Conservation (phyloP, 1,140 invertebrate species). For the Amphibalanus amphitrite region DNA sequence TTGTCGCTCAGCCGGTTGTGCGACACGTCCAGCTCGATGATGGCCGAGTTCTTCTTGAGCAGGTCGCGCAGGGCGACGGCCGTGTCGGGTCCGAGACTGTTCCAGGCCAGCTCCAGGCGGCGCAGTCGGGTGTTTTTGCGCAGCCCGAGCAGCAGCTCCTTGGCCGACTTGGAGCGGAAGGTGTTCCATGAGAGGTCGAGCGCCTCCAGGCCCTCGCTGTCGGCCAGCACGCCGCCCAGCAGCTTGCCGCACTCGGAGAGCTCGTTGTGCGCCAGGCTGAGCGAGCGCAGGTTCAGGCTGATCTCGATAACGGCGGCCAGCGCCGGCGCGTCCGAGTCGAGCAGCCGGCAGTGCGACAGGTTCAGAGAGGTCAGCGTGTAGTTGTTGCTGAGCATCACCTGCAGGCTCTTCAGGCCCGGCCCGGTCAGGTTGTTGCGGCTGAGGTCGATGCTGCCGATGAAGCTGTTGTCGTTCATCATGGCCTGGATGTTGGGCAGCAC, state of each 20-base stretch:
- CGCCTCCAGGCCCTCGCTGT: background rate
- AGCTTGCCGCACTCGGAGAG: background rate
- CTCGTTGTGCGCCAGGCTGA: background rate
- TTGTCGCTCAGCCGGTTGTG: background rate
- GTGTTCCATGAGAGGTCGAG: background rate
- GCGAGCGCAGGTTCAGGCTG: background rate
- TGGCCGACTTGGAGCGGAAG: background rate
- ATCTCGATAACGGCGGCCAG: background rate
- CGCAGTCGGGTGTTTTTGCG: background rate
- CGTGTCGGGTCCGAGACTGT: background rate
- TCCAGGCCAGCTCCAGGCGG: background rate
- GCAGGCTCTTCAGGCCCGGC: background rate
- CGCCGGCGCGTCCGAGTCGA: background rate
- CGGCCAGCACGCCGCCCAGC: background rate
- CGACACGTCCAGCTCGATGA: background rate
- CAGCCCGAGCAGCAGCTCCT: background rate
- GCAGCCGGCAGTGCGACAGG: background rate
- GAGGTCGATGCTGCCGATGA: background rate
- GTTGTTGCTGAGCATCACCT: background rate
- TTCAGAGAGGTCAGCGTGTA: background rate
- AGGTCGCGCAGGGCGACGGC: background rate
- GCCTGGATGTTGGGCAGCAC: background rate
- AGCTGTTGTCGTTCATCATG: conserved; percentile 1
- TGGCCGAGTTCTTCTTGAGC: background rate
- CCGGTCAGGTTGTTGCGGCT: background rate